Percentiles rank a stretch among this genome's conserved stretches.
phyloP scores from a whole-genome alignment of 2,888 invertebrate genomes.

The Hypomecis punctinalis region DNA sequence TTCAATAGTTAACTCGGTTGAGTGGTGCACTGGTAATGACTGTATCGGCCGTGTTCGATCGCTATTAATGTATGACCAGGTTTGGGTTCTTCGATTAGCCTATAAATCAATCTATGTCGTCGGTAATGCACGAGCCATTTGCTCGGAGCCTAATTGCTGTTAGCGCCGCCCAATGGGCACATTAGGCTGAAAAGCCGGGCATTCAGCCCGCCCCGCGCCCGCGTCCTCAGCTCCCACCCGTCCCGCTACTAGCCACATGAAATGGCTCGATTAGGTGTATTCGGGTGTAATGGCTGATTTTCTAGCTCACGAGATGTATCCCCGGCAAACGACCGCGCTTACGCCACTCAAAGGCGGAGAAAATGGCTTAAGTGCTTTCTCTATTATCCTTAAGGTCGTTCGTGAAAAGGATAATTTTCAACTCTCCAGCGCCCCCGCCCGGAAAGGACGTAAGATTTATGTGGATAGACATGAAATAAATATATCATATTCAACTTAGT shows the following conservation, averaged over 20 bases:
- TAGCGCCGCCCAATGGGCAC: conserved; percentile 81
- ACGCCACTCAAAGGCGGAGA: conserved; percentile 85
- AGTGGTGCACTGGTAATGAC: conserved; percentile 66
- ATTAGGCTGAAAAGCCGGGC: conserved; percentile 73
- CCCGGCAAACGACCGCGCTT: conserved; percentile 81
- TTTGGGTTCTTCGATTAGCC: conserved; percentile 58
- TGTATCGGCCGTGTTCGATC: conserved; percentile 63
- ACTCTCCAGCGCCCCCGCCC: conserved; percentile 77
- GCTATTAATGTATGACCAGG: conserved; percentile 60
- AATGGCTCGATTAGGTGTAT: conserved; percentile 66
- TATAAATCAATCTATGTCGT: conserved; percentile 82
- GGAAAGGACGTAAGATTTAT: conserved; percentile 54
- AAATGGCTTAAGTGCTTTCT: conserved; percentile 86
- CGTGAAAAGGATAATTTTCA: conserved; percentile 85
- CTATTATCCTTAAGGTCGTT: conserved; percentile 85
- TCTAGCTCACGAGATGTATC: conserved; percentile 82
- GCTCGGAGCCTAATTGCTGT: conserved; percentile 80
- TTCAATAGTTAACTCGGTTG: conserved; percentile 62
- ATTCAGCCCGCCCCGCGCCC: conserved; percentile 56
- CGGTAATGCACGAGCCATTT: conserved; percentile 83
- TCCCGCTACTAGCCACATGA: conserved; percentile 56
- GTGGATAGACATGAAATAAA: conserved; percentile 55
- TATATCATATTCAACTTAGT: too few species aligned
- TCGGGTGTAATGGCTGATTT: conserved; percentile 81
- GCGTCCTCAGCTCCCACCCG: conserved; percentile 50